Evolutionary conservation across 2,113 vertebrate species (phyloP), one percentile per base, ranked within the genome.

Genomic region (Leiothrix lutea): DNA sequence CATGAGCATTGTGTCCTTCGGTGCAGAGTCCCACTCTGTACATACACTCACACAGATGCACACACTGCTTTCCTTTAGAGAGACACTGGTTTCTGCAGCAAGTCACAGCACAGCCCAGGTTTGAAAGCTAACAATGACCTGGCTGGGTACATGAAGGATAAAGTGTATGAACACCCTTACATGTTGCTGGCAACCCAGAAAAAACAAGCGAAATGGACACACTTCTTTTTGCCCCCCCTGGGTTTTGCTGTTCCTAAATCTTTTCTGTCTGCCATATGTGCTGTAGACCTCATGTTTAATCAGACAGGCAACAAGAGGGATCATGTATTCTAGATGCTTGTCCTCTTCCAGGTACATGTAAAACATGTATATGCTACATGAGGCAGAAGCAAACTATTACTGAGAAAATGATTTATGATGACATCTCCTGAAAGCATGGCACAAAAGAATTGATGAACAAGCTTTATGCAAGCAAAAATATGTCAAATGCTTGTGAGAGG

Each of bases 21-120:
- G 36, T 8, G 21, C 33, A 35, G 61, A 45, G 15, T 40, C 28
- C 20, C 11, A 8, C 26, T 38, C 54, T 56, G 8, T 11, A 4
- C 2, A 0, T 8, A 5, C 40, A 5, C 11, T 22, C 47, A 54
- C 28, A 16, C 11, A 3, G 0, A 1, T 15, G 42, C 18, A 40
- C 45, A 61, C 12, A 1, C 33, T 66, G 56, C 51, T 73, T 56
- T 81, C 44, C 70, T 28, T 11, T 25, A 33, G 19, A 79, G 36
- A 71, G 11, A 22, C 24, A 28, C 45, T n/a, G 22, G 58, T 40
- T 66, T 79, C 60, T 91, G 38, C 38, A 45, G 50, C 23, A 62
- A 44, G 36, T 16, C 31, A n/a, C 31, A 28, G 23, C 42, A 29
- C 3, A 1, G 25, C 25, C 33, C 20, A 36, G 40, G n/a, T 60